A percentile compares a stretch with the other conserved stretches of the same genome.
These are phyloP conservation scores for Lasioglossum malachurum DNA, from an alignment of 2,888 invertebrate species.

Conservation along the genomic window DNA sequence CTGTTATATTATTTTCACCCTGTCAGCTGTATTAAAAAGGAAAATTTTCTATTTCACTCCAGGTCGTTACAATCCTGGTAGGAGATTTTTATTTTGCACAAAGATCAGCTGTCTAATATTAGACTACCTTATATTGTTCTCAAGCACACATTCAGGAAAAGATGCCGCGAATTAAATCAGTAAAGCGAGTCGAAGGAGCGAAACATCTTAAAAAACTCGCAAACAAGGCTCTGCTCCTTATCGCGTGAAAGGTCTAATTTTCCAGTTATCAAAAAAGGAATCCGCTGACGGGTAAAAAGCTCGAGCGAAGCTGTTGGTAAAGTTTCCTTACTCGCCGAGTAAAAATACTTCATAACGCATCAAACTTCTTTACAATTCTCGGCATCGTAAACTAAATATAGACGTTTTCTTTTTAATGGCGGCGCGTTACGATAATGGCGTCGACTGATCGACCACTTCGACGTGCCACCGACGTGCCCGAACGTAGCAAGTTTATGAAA, in stretches of 20 bases:
- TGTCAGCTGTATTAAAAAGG: too few species aligned
- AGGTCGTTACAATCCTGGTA: too few species aligned
- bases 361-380: conserved; percentile 11
- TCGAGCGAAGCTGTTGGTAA: not conserved
- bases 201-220: not conserved
- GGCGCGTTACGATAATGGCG: conserved; percentile 21
- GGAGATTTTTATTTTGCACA: too few species aligned
- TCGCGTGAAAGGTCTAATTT: not conserved
- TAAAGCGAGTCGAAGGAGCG: not conserved
- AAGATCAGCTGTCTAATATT: too few species aligned
- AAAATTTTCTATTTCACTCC: too few species aligned
- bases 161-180: not conserved
- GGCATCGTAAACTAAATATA: not conserved
- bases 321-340: not conserved
- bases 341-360: conserved; percentile 7
- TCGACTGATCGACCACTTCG: conserved; percentile 25
- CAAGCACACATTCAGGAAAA: not conserved
- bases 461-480: not conserved
- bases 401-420: conserved; percentile 24
- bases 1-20: too few species aligned
- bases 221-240: not conserved
- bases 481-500: conserved; percentile 16
- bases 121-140: not conserved
- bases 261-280: not conserved
- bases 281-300: not conserved